Conservation (phyloP, 2,888 invertebrate genomes). For the Apomyelois bistriatella region DNA sequence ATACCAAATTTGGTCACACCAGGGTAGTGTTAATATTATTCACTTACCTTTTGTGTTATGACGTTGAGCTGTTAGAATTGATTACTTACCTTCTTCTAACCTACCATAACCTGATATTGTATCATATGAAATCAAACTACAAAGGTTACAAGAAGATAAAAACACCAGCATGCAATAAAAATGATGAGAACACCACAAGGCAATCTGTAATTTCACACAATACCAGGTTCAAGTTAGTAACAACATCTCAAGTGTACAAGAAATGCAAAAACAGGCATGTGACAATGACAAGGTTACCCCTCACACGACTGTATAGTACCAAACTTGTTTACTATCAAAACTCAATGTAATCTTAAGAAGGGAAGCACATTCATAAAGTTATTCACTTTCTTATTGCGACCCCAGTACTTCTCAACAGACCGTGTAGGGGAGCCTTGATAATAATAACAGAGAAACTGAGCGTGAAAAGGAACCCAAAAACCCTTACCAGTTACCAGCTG, state of each 20-base stretch:
- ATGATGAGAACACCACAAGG: background rate
- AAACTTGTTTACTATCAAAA: slow-evolving; percentile 70
- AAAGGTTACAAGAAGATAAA: background rate
- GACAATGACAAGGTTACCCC: slow-evolving; percentile 51
- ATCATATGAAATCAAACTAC: no score
- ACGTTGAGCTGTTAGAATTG: no score
- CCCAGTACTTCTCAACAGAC: slow-evolving; percentile 46
- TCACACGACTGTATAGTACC: slow-evolving; percentile 38
- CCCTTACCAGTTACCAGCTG: slow-evolving; percentile 74
- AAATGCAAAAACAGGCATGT: slow-evolving; percentile 32
- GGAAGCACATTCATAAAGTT: slow-evolving; percentile 53
- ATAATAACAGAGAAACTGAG: slow-evolving; percentile 66
- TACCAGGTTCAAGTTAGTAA: slow-evolving; percentile 34
- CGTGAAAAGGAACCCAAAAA: slow-evolving; percentile 64
- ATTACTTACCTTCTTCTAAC: no score
- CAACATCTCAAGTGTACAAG: slow-evolving; percentile 25
- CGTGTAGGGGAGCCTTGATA: slow-evolving; percentile 64
- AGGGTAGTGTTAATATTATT: no score
- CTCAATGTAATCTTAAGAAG: slow-evolving; percentile 65
- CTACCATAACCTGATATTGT: no score
- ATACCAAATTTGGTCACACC: no score
- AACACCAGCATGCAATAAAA: slow-evolving; percentile 3
- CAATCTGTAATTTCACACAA: background rate
- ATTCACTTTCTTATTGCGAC: slow-evolving; percentile 59
- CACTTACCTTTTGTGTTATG: no score